phyloP scores from a whole-genome alignment of 1,140 invertebrate genomes.

The Neomicropteryx cornuta region DNA sequence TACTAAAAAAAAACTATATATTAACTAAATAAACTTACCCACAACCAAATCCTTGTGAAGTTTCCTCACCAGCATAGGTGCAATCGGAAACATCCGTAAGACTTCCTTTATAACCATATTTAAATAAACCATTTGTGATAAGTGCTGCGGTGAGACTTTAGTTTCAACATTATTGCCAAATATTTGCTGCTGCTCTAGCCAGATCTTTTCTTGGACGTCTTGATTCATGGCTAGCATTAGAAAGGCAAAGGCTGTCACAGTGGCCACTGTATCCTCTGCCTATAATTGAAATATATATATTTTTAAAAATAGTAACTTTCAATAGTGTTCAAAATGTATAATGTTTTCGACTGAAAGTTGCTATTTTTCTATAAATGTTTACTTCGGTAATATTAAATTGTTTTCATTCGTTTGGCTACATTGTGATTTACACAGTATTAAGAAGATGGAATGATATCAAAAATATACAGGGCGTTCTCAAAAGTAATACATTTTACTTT shows the following conservation, averaged over 20 bases:
- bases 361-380: no score
- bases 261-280: constrained; percentile 7
- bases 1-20: background rate
- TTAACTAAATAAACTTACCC: background rate
- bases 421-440: no score
- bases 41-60: background rate
- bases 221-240: constrained; percentile 8
- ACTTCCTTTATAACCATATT: constrained; percentile 8
- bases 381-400: no score
- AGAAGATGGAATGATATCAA: no score
- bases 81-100: constrained; percentile 5
- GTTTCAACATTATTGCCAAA: background rate
- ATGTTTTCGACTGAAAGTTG: background rate
- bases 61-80: constrained; percentile 4
- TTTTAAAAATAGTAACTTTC: constrained; percentile 3
- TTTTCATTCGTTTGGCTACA: no score
- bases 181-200: constrained; percentile 5
- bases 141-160: background rate
- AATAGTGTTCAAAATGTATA: background rate
- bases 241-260: constrained; percentile 1
- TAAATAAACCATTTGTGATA: constrained; percentile 8
- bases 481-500: no score
- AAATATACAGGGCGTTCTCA: no score
- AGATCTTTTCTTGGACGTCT: constrained; percentile 5
- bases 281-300: background rate